phyloP scores from a whole-genome alignment of 2,113 vertebrate genomes.

The Acrocephalus kingi region DNA sequence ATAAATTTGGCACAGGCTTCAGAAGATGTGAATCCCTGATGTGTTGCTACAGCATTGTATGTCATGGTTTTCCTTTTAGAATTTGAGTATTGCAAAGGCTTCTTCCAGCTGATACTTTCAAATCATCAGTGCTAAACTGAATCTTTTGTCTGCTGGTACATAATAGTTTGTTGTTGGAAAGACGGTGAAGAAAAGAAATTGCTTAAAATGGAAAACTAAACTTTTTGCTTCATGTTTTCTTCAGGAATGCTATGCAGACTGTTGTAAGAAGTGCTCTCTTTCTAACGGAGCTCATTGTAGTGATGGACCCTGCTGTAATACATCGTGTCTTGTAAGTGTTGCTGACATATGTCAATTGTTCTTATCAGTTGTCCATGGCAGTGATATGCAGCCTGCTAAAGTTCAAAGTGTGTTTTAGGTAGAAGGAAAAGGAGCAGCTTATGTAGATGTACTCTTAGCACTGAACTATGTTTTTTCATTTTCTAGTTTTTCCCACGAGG shows the following conservation, averaged over 20 bases:
- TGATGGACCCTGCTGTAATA: conserved; percentile 95
- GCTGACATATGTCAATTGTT: neutral
- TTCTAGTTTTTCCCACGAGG: conserved; percentile 91
- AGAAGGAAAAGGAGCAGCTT: neutral
- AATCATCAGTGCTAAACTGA: neutral
- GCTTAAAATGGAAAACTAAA: neutral
- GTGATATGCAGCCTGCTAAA: neutral
- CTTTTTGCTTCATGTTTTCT: neutral
- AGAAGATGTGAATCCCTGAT: neutral
- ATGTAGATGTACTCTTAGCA: neutral
- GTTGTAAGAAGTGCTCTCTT: conserved; percentile 97
- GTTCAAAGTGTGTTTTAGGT: neutral
- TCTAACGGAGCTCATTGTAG: conserved; percentile 96
- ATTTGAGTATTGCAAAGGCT: neutral
- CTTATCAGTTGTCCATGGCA: neutral
- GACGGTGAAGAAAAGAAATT: neutral
- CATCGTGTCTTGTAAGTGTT: conserved; percentile 85
- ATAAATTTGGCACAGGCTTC: neutral
- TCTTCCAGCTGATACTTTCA: neutral
- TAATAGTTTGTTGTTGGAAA: neutral
- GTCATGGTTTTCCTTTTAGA: neutral
- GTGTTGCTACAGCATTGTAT: neutral
- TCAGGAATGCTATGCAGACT: conserved; percentile 92
- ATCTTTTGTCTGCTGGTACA: neutral
- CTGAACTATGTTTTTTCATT: conserved; percentile 10